Evolutionary conservation across 2,797 vertebrate genomes (phyloP), one percentile per base, ranked within the genome.

Genomic region (Sebastolobus altivelis): DNA sequence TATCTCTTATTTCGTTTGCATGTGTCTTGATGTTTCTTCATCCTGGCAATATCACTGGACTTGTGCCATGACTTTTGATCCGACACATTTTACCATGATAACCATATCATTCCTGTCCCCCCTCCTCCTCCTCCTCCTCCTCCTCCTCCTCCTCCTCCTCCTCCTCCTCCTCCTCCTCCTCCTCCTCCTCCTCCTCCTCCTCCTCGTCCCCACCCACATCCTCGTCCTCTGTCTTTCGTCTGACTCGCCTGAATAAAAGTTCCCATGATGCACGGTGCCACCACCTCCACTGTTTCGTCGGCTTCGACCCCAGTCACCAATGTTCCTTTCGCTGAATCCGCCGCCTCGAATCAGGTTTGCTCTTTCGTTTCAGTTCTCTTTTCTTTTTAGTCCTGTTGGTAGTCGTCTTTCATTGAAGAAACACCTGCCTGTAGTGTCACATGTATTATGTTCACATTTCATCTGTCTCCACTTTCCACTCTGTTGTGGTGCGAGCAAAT

Each of bases 211-310:
- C 96, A 92, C 94, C 96, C 95, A 96, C 94, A 97, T 96, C 95
- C 93, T 93, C 89, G 80, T 95, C 96, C 88, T 95, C 95, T 96
- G 96, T 97, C 95, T 97, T 94, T 96, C 96, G 97, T 97, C 97
- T 97, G 94, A 97, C 96, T 95, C 96, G 97, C 97, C 97, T 96
- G 97, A 96, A 97, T 96, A 97, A 98, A 96, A 99, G 98, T 99
- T 96, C 97, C 98, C 97, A 97, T 99, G 98, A 98, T 99, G 98
- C 98, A 99, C 97, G 96, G 97, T 97, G 97, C 97, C 97, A 96
- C 97, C 96, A 97, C 97, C 96, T 96, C 98, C 97, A 97, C 97
- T 97, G 97, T 99, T 96, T 97, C 98, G 95, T 97, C 98, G 96
- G 96, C 97, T 96, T 96, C 98, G 96, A 95, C 97, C 96, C 96